Base-by-base conservation (phyloP, 92 coral and sea anemone genomes). In the Epizoanthus scotinus region DNA sequence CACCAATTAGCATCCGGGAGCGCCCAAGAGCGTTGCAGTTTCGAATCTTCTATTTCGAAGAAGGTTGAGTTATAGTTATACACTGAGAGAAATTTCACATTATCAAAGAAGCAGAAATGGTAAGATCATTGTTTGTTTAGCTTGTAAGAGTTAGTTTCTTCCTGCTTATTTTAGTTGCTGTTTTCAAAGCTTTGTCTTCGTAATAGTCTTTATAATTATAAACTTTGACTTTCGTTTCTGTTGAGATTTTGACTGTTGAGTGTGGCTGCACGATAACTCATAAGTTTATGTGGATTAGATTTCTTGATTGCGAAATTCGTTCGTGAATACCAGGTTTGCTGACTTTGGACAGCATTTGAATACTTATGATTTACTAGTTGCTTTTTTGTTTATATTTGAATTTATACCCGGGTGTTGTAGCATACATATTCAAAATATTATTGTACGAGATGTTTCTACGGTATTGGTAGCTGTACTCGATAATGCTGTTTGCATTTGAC, bases 31-130 rank as follows among this genome's bases (percentile, higher is more conserved):
- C 68, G 81, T 59, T 75, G 81, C 68, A 75, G 81, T 75, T 75
- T 75, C 81, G 81, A 75, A 75, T 75, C 81, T 75, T 75, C 64
- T 68, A 75, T 75, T n/a, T 75, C 67, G 81, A 58, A 75, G 81
- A 38, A 47, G 81, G 81, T 31, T 53, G 26, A 26, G 22, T 75
- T 58, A 57, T n/a, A 3, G 40, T 6, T 53, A 36, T 13, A 15
- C 29, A 59, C 36, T 21, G 40, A 57, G 79, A 8, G 57, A 71
- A 54, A 28, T 73, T 58, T 59, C 54, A 20, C 42, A 34, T 36
- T 57, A 75, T 57, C 21, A 66, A 17, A n/a, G 67, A 24, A 59
- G 55, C 34, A 74, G 38, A 75, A 67, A 62, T 75, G 81, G 81
- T 75, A 59, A 75, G 81, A 34, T 58, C 73, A 38, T 24, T 3